Percentiles rank a stretch among this genome's conserved stretches.
Conservation (phyloP, 2,888 invertebrate genomes). For the Drosophila falleni region DNA sequence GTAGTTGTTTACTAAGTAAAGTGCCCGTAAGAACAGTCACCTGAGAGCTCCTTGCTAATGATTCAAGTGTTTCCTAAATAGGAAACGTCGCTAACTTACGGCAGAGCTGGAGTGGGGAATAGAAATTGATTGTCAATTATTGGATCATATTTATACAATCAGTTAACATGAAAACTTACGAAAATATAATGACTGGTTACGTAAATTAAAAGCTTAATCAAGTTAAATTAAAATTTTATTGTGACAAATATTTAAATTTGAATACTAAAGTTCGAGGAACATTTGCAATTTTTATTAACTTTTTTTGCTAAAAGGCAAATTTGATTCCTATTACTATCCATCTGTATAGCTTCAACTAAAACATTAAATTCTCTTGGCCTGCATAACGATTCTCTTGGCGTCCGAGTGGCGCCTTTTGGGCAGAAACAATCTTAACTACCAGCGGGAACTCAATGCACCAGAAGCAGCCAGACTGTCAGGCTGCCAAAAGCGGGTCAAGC, state of each 20-base stretch:
- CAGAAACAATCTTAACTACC: slow-evolving; percentile 58
- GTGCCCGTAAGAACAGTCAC: slow-evolving; percentile 41
- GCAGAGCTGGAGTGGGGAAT: neutral
- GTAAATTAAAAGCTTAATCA: neutral
- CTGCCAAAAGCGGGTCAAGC: slow-evolving; percentile 71
- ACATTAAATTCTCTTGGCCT: slow-evolving; percentile 27
- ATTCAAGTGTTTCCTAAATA: slow-evolving; percentile 52
- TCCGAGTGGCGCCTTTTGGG: slow-evolving; percentile 52
- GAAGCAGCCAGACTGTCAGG: slow-evolving; percentile 73
- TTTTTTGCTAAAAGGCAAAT: slow-evolving; percentile 1
- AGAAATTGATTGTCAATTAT: slow-evolving; percentile 22
- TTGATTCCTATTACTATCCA: slow-evolving; percentile 1
- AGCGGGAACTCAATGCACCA: slow-evolving; percentile 59
- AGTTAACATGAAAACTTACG: neutral
- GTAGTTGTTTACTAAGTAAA: slow-evolving; percentile 44
- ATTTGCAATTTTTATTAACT: neutral
- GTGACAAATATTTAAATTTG: neutral
- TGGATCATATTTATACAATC: neutral
- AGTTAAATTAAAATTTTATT: slow-evolving; percentile 3
- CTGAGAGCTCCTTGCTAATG: slow-evolving; percentile 54
- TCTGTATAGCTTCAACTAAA: slow-evolving; percentile 16
- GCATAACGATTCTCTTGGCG: slow-evolving; percentile 40
- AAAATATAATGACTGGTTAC: no score
- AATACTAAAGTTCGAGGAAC: neutral
- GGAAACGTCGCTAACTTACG: slow-evolving; percentile 3